Evolutionary conservation across 2,113 vertebrate genomes (phyloP).

Genomic region (Microcebus tavaratra): DNA sequence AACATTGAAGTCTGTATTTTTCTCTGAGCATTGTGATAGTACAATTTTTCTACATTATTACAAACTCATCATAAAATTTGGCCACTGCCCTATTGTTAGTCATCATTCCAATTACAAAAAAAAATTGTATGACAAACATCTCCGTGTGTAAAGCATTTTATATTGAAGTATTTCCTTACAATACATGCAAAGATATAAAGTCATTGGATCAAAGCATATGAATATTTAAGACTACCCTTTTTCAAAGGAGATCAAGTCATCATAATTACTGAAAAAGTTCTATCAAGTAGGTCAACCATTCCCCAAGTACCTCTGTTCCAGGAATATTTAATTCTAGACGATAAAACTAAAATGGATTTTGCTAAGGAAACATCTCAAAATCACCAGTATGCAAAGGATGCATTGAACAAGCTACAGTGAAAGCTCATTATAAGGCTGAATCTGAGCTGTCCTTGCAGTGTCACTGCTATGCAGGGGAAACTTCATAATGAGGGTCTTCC

Average conservation of each 20-base stretch:
- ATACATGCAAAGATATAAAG: slow-evolving; percentile 32
- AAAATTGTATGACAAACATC: slow-evolving; percentile 10
- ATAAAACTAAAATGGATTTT: slow-evolving; percentile 13
- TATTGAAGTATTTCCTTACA: neutral
- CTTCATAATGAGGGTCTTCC: slow-evolving; percentile 36
- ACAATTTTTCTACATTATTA: neutral
- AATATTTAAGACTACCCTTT: slow-evolving; percentile 26
- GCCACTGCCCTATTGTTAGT: neutral
- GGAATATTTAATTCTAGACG: slow-evolving; percentile 17
- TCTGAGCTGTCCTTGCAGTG: neutral
- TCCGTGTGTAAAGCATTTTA: neutral
- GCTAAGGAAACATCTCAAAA: slow-evolving; percentile 9
- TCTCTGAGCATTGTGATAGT: neutral
- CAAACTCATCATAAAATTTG: neutral
- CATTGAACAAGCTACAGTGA: neutral
- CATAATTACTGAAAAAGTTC: slow-evolving; percentile 28
- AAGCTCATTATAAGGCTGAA: neutral
- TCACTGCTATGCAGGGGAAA: slow-evolving; percentile 8
- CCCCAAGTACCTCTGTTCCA: neutral
- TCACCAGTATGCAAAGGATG: neutral
- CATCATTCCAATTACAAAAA: neutral
- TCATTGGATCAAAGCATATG: slow-evolving; percentile 15
- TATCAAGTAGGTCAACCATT: slow-evolving; percentile 38
- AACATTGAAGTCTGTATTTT: neutral
- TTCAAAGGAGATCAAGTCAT: slow-evolving; percentile 29